Base-by-base conservation (phyloP, 2,888 invertebrate species). In the Drosophila paracracens region DNA sequence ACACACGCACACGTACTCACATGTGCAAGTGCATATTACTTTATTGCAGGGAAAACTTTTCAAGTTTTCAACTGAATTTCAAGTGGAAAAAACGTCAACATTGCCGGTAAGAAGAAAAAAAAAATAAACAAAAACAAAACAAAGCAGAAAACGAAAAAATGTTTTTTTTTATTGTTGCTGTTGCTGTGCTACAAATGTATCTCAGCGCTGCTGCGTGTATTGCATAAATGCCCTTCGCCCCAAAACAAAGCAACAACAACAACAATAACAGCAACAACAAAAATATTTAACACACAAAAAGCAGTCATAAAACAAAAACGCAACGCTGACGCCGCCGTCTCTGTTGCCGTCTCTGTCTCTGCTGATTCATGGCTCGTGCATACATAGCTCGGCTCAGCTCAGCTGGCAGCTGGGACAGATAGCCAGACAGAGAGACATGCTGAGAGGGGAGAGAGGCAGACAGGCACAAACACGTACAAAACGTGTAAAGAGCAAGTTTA, bases 291-390 rank as follows among this genome's bases (percentile, higher is more conserved):
- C 48, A 38, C 48, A 59, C 25, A 62, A 46, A 53, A 52, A 38
- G 10, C 25, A 67, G 48, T 54, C 33, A 51, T 48, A 62, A 56
- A 48, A 66, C 62, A 59, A 63, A 77, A 76, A 66, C 71, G 60
- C 66, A 73, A 60, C 29, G 56, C 69, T 69, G 50, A 43, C 57
- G 51, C 25, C 43, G 56, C 51, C 56, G 70, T 70, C 35, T 36
- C n/a, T 25, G 51, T 50, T 31, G 33, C 38, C 36, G 52, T 40
- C 27, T 58, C 64, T 40, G 69, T 53, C 51, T 59, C 57, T 59
- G 82, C 70, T 79, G 82, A 80, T 75, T 74, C 80, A 70, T 79
- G 62, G 68, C 60, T 62, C 57, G 40, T 63, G 73, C 62, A 60
- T 48, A 76, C 66, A 66, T 54, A 72, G 78, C 46, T 46, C 46